Evolutionary conservation across 2,888 invertebrate species (phyloP).

Genomic region (Lagria hirta): DNA sequence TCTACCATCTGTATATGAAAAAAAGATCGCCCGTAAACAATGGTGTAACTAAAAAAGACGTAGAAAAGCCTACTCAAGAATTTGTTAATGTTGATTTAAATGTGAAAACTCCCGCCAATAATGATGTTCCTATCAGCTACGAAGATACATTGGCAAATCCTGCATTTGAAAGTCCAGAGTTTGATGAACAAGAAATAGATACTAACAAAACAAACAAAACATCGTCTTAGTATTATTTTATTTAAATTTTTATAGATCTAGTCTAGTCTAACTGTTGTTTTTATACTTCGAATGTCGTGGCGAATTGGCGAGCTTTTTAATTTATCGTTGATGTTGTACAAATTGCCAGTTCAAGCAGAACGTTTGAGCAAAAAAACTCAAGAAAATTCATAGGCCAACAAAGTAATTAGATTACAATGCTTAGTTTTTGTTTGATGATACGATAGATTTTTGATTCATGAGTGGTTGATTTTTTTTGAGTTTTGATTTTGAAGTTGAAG

Average conservation of each 20-base stretch:
- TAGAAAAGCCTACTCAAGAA: conserved; percentile 40
- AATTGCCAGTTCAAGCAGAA: too few species aligned
- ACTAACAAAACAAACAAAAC: conserved; percentile 9
- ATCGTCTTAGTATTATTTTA: conserved; percentile 9
- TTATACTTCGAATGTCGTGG: too few species aligned
- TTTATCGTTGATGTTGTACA: too few species aligned
- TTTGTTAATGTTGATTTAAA: conserved; percentile 36
- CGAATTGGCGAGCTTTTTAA: too few species aligned
- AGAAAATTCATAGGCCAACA: too few species aligned
- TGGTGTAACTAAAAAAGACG: conserved; percentile 62
- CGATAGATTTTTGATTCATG: too few species aligned
- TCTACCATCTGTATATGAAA: conserved; percentile 67
- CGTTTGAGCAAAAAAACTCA: too few species aligned
- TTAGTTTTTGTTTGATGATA: too few species aligned
- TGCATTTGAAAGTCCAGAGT: conserved; percentile 46
- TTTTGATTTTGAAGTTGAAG: too few species aligned
- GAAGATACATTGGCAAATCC: conserved; percentile 48
- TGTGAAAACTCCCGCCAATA: conserved; percentile 31
- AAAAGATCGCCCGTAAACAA: conserved; percentile 59
- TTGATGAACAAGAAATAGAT: conserved; percentile 34
- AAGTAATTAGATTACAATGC: too few species aligned
- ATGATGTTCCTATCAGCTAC: conserved; percentile 40
- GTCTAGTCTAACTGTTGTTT: conserved; percentile 14
- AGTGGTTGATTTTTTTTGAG: too few species aligned
- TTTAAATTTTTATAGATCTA: conserved; percentile 13